Base-by-base conservation (phyloP, 2,888 invertebrate genomes). In the Conus canariensis region DNA sequence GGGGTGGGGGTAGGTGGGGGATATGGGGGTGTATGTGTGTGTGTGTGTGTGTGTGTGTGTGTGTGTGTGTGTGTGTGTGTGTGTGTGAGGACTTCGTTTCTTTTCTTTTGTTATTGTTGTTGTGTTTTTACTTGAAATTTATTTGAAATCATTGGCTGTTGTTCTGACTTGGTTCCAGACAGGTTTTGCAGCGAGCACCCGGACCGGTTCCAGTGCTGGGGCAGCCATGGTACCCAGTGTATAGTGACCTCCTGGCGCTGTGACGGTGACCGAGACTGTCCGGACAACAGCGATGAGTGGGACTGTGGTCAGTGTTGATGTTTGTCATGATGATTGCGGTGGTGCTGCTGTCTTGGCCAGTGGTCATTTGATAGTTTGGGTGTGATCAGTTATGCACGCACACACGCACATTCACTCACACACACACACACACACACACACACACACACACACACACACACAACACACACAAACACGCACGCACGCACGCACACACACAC, bases 271-370 rank as follows among this genome's bases (percentile, higher is more conserved):
- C 59, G 85, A 1, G 85, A 60, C 85, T 85, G 85, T 19, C 59
- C 16, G 12, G 85, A 85, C 60, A 85, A 60, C 85, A 85, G 85
- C 85, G 85, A 85, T 60, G 85, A 85, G 25, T 85, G 85, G 85
- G 59, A 85, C 85, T 85, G 85, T 22, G 85, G 85, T 85, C 59
- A 85, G 85, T 60, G 56, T 14, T 0, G 77, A 1, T 77, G 77
- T 8, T 30, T 16, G 70, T 70, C 19, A 70, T 70, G 70, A 22
- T 70, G 70, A 22, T 70, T 1, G 70, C 16, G 70, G 16, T 30
- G 77, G 16, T 30, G 30, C 9, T 10, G 77, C 12, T 30, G 77
- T 14, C 8, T 22, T 45, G 45, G 45, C 45, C 45, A 45, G 45
- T 3, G 45, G 45, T 45, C 45, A 45, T 45, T 45, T 64, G 64